These are phyloP conservation scores for Maconellicoccus hirsutus DNA, from an alignment of 1,140 invertebrate genomes.

Conservation along the genomic window DNA sequence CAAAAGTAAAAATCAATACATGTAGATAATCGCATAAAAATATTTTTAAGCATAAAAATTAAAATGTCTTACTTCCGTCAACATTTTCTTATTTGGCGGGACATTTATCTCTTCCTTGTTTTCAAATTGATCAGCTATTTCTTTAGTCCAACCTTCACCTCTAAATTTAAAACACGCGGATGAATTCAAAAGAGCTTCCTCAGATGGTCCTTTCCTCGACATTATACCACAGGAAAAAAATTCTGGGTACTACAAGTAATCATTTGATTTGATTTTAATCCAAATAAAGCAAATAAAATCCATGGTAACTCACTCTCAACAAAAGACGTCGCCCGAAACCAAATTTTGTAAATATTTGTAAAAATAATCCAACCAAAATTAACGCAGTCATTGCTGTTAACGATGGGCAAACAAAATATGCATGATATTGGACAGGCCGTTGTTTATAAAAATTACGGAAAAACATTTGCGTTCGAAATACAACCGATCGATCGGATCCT, in stretches of 20 bases:
- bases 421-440: slow-evolving; percentile 51
- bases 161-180: slow-evolving; percentile 55
- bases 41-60: not conserved
- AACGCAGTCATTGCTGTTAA: slow-evolving; percentile 55
- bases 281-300: too few relatives aligned
- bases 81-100: slow-evolving; percentile 52
- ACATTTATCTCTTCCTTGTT: slow-evolving; percentile 37
- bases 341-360: not conserved
- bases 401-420: slow-evolving; percentile 44
- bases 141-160: slow-evolving; percentile 64
- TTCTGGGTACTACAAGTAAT: slow-evolving; percentile 51
- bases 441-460: slow-evolving; percentile 53
- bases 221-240: slow-evolving; percentile 60
- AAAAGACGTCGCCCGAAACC: slow-evolving; percentile 40
- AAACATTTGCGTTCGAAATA: slow-evolving; percentile 43
- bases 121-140: slow-evolving; percentile 38
- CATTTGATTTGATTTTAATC: too few relatives aligned
- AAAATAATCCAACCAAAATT: slow-evolving; percentile 27
- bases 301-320: slow-evolving; percentile 35
- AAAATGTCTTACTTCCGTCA: slow-evolving; percentile 41
- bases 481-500: slow-evolving; percentile 67
- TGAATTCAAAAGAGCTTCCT: slow-evolving; percentile 46
- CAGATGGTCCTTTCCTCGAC: slow-evolving; percentile 52
- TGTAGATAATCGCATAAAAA: not conserved
- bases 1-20: slow-evolving; percentile 23